Evolutionary conservation across 2,797 vertebrate species (phyloP), one percentile per base, ranked within the genome.

Genomic region (Thalassophryne amazonica): DNA sequence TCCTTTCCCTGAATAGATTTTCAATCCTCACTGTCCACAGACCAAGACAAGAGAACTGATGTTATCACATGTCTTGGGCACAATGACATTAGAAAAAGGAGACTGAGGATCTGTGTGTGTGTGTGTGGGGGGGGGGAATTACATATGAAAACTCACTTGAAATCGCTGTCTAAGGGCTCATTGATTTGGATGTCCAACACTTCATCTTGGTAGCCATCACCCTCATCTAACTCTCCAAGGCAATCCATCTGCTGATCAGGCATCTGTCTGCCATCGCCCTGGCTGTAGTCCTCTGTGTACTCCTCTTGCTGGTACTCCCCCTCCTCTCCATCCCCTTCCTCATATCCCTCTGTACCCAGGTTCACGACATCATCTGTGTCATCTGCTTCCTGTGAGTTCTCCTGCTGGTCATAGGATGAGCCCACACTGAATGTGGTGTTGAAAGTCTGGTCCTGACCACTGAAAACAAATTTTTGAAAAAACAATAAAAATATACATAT

Each of bases 141-240:
- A 60, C 65, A 70, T 25, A 56, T 75, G 59, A 80, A 56, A 65
- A 88, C 85, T 85, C 91, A 98, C 96, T 90, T 96, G 93, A 92
- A 98, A 99, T 98, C 96, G 16, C 89, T 75, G 62, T 98, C 97
- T 55, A 98, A 63, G 16, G 95, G 93, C 64, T 99, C 97, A 83
- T 90, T 92, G 92, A 99, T 95, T 86, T 97, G 92, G 54, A 99
- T 91, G 85, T 99, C 96, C 73, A 99, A 72, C 83, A 98, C 95
- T 88, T 95, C 95, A 74, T 96, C 94, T 54, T 81, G 91, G 84
- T 93, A 93, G 47, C 86, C 84, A 9, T 83, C 92, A 68, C 86
- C 91, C 76, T 91, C 91, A 28, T 86, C 91, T 12, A 80, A 89
- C 43, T 91, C 93, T 51, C 83, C 90, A 6, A 69, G 64, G 60